A percentile compares a stretch with the other conserved stretches of the same genome.
Evolutionary conservation across 2,888 invertebrate genomes (phyloP).

Genomic region (Syrphus vitripennis): DNA sequence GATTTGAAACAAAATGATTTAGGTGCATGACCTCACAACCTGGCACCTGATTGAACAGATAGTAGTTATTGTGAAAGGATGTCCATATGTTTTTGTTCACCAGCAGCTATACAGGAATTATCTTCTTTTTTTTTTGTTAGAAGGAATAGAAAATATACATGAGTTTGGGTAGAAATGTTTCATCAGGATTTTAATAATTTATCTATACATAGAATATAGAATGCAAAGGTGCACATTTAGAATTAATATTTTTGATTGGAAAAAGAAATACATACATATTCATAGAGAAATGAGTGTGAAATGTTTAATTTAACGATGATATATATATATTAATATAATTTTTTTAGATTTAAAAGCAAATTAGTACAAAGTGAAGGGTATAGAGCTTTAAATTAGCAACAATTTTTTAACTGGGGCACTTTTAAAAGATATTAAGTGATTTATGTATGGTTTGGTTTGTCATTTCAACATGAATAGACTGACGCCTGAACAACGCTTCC

Average conservation of each 20-base stretch:
- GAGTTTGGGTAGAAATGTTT: neutral
- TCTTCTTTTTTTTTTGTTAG: neutral
- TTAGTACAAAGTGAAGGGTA: too few species aligned
- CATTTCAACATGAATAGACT: too few species aligned
- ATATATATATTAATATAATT: too few species aligned
- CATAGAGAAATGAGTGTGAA: neutral
- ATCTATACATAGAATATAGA: neutral
- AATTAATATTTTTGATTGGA: neutral
- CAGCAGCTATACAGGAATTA: constrained; percentile 2
- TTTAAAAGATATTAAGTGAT: too few species aligned
- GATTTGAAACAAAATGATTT: constrained; percentile 52
- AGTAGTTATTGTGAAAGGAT: constrained; percentile 33
- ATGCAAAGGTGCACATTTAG: neutral
- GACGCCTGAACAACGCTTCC: too few species aligned
- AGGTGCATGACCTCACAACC: constrained; percentile 60
- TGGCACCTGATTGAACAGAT: constrained; percentile 50
- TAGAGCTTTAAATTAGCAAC: too few species aligned
- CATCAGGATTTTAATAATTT: neutral
- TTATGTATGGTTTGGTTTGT: too few species aligned
- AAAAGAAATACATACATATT: neutral
- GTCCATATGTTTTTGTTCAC: constrained; percentile 30
- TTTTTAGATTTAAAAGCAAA: too few species aligned
- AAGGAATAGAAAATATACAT: neutral
- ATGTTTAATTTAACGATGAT: too few species aligned
- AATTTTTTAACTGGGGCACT: too few species aligned